A percentile compares a stretch with the other conserved stretches of the same genome.
These are phyloP conservation scores for Pholis gunnellus DNA, from an alignment of 2,113 vertebrate genomes.

Conservation along the genomic window DNA sequence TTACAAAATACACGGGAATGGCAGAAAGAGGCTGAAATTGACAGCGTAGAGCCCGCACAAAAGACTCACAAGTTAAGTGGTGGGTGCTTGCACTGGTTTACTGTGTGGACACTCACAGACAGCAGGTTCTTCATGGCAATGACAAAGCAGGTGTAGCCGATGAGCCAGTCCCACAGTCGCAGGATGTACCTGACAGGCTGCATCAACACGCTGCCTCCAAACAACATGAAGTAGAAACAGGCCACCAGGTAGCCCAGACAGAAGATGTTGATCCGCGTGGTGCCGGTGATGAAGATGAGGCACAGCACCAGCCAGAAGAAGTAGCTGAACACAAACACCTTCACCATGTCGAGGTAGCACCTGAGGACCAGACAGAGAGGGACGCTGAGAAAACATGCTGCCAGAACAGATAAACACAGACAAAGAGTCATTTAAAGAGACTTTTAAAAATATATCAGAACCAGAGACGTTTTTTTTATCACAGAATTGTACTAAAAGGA, in stretches of 20 bases:
- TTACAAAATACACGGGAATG: neutral
- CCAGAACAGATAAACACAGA: neutral
- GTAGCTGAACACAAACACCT: conserved; percentile 83
- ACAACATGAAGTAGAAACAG: conserved; percentile 86
- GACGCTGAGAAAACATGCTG: neutral
- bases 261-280: conserved; percentile 80
- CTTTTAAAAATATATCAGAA: neutral
- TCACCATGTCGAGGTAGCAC: conserved; percentile 84
- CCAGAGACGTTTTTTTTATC: neutral
- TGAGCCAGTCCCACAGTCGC: conserved; percentile 81
- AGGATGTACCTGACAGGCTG: conserved; percentile 82
- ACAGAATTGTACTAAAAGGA: neutral
- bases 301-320: conserved; percentile 88
- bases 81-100: neutral
- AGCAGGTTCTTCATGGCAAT: conserved; percentile 85
- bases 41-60: neutral
- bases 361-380: conserved; percentile 59
- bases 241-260: conserved; percentile 85
- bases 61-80: neutral
- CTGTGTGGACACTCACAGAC: conserved; percentile 65
- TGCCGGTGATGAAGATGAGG: conserved; percentile 87
- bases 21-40: neutral
- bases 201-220: conserved; percentile 81
- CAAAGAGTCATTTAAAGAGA: neutral
- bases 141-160: conserved; percentile 82